Evolutionary conservation across 2,888 invertebrate genomes (phyloP), one percentile per base, ranked within the genome.

Genomic region (Steinernema scapterisci): DNA sequence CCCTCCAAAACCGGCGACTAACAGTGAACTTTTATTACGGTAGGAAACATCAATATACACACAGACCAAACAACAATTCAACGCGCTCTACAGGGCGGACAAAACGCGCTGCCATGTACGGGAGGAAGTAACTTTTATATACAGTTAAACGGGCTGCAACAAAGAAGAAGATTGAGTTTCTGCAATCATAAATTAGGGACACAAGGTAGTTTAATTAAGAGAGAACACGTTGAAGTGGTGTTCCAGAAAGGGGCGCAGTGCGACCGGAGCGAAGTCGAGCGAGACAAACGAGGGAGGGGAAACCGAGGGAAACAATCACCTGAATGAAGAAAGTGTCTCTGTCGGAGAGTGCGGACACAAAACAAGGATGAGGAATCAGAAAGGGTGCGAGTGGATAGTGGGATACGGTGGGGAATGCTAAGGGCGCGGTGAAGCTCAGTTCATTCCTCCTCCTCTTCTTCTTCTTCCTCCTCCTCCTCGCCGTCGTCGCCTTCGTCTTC

Each of bases 21-120:
- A 63, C 63, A 63, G 63, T 31, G 63, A 63, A 63, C 63, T 63
- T 63, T 63, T 63, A 63, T 63, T 63, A 63, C 7, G 63, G 63
- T 31, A n/a, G 63, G 25, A 63, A 38, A 63, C 63, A 63, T 63
- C 63, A 63, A 63, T 63, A 63, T 63, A 63, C 63, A 38, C 38
- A 63, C 63, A 63, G 63, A 63, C 63, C 63, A 63, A 63, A 63
- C 63, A 63, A 63, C 63, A 63, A 63, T 27, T 38, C 63, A 31
- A 63, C 63, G 63, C 63, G 31, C 63, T 27, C 63, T 31, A 25
- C 31, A 31, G 31, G 63, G 38, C 63, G 63, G 38, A 63, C 63
- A 16, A 25, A 16, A 27, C 63, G 25, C 63, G 63, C 38, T 38
- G 38, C 38, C 38, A 38, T 25, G 63, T 63, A 31, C 16, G 63